phyloP scores from a whole-genome alignment of 2,797 vertebrate species.

The Potorous gilbertii region DNA sequence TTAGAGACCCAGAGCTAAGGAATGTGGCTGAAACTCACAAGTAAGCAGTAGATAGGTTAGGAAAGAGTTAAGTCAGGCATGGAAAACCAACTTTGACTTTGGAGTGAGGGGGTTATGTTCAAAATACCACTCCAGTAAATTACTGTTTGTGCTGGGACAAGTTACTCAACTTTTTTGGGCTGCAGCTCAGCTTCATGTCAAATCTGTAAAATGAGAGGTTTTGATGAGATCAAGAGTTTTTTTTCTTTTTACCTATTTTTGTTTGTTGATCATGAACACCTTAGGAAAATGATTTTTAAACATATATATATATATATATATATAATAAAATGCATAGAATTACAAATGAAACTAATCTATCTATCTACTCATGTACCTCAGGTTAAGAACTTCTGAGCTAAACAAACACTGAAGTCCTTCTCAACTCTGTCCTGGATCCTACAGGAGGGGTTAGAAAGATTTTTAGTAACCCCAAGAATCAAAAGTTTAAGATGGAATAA shows the following conservation, averaged over 20 bases:
- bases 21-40: neutral
- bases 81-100: neutral
- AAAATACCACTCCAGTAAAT: neutral
- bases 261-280: neutral
- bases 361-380: neutral
- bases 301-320: too few relatives aligned
- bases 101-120: neutral
- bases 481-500: neutral
- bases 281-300: neutral
- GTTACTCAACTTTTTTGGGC: neutral
- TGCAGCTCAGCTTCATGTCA: neutral
- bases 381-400: neutral
- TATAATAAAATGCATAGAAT: neutral
- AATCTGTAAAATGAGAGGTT: neutral
- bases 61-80: neutral
- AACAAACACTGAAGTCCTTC: neutral
- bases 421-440: neutral
- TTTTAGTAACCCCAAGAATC: neutral
- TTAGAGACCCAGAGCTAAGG: neutral
- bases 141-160: neutral
- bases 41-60: neutral
- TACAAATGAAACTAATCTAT: neutral
- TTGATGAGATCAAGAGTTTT: neutral
- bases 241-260: neutral
- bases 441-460: neutral